Evolutionary conservation across 1,140 invertebrate species (phyloP), one percentile per base, ranked within the genome.

Genomic region (Musca domestica): DNA sequence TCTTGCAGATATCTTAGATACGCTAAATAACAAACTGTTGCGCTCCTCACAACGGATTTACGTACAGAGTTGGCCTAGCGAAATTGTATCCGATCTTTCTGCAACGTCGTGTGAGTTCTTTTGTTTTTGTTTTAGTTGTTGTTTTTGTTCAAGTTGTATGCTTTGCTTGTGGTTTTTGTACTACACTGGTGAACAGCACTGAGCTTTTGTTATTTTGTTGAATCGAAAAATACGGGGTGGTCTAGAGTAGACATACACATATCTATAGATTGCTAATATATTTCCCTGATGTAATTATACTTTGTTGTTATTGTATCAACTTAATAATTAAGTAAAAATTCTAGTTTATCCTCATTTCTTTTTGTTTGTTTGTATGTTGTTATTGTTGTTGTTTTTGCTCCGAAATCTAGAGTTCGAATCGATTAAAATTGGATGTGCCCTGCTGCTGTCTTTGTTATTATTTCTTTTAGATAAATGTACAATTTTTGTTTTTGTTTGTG

Each of bases 131-230:
- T 58, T n/a, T n/a, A n/a, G 47, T 67, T 49, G 47, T 48, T 67
- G 19, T 69, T 66, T 56, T 46, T 46, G 47, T 70, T 68, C 34
- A 68, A 47, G 67, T 46, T 12, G 34, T 5, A 10, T 41, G 34
- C 2, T 41, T 41, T 41, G 34, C 34, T 7, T 41, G n/a, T n/a
- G 6, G 4, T 54, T 68, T 70, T 71, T 73, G 70, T 71, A 73
- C 71, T 72, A 71, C 64, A 71, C 67, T 68, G 70, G 70, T 71
- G 70, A 69, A 71, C 71, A 71, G 71, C 70, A 71, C 72, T 74
- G 70, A 66, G 63, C 10, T 68, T 64, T 70, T 66, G 7, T 48
- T 46, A 4, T 30, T 69, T 66, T 66, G n/a, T 64, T 41, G 10
- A 2, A 41, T 41, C 34, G 34, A 41, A 41, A 9, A 41, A 41